Evolutionary conservation across 2,797 vertebrate species (phyloP), one percentile per base, ranked within the genome.

Genomic region (Argya squamiceps): DNA sequence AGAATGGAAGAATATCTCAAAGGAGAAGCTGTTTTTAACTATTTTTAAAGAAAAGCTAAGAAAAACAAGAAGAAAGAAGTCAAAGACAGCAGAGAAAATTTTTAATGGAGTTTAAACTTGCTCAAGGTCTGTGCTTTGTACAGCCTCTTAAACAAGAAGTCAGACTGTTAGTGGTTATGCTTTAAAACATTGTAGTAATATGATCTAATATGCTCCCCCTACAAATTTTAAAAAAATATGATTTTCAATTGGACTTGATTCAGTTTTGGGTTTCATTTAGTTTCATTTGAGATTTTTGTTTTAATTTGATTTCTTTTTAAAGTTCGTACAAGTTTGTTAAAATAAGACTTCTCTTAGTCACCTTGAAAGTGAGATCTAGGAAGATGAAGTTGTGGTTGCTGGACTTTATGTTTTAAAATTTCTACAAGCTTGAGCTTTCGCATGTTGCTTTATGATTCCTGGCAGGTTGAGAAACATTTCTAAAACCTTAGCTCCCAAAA

Each of bases 201-300:
- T 5, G 6, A 52, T 70, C 32, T 76, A 34, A 55, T 47, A 18
- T 9, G 4, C 0, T 62, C 1, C 6, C 3, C 21, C 34, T 46
- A 32, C 1, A 65, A 53, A 68, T 50, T 63, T 29, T 12, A 18
- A 49, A 49, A 49, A 89, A 81, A n/a, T 20, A 11, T 4, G 2
- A 17, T 37, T 43, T 94, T 80, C 43, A n/a, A 3, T 47, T 73
- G 36, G 20, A 49, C 53, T 74, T 67, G 8, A 55, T 70, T 79
- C 15, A 62, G 3, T 46, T 64, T 58, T 46, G 10, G 1, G 8
- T 81, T 84, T 86, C 4, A 47, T 49, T 73, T 36, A 22, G 1
- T 80, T 79, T 58, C 44, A 13, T 56, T 58, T 24, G 18, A 68
- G 11, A 5, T 36, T 46, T 70, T 84, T 50, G 5, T 0, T 71